Evolutionary conservation across 1,140 invertebrate species (phyloP).

Genomic region (Anastrepha ludens): DNA sequence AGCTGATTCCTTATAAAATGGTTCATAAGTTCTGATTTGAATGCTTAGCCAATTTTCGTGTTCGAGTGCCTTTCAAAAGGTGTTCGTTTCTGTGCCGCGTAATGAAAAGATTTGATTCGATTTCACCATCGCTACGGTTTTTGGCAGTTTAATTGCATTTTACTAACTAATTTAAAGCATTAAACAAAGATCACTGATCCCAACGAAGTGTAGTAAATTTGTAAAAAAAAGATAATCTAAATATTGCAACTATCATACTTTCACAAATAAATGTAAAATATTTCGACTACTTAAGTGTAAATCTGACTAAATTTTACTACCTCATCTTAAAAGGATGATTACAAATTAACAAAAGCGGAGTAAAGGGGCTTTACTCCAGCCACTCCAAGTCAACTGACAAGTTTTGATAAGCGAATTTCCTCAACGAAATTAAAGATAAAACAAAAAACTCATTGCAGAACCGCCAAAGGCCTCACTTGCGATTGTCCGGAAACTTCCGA

Average conservation of each 20-base stretch:
- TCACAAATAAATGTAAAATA: background rate
- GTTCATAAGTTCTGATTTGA: background rate
- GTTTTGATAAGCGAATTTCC: background rate
- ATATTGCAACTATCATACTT: background rate
- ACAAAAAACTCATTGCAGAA: background rate
- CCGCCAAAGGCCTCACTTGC: conserved; percentile 56
- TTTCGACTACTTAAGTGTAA: conserved; percentile 6
- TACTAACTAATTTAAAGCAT: background rate
- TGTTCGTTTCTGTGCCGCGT: background rate
- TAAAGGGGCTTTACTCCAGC: no score
- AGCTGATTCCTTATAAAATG: conserved; percentile 6
- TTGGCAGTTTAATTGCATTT: conserved; percentile 10
- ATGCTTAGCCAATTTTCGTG: background rate
- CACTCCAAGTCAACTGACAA: background rate
- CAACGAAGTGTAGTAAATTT: no score
- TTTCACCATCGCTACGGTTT: background rate
- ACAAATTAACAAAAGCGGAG: no score
- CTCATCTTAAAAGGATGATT: background rate
- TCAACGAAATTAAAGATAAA: background rate
- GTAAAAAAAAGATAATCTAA: no score
- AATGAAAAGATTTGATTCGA: conserved; percentile 5
- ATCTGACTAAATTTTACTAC: conserved; percentile 18
- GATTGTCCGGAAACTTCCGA: conserved; percentile 69
- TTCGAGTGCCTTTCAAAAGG: conserved; percentile 17
- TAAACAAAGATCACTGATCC: background rate